Conservation (phyloP, 2,888 invertebrate species). For the Chymomyza procnemis region DNA sequence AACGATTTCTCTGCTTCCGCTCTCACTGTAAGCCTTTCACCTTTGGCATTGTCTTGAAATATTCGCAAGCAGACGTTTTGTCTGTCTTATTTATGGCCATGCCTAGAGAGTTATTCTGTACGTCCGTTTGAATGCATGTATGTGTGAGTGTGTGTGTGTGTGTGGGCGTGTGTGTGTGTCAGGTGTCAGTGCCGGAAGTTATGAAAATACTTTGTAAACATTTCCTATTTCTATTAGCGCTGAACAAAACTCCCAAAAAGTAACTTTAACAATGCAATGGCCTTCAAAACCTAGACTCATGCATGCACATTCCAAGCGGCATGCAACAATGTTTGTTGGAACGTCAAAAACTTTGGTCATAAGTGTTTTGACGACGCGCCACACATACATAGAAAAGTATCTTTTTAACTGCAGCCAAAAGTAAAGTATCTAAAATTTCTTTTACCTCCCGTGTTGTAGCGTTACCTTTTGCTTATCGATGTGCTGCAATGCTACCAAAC, state of each 20-base stretch:
- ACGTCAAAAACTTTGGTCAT: slow-evolving; percentile 60
- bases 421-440: neutral
- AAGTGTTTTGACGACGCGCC: slow-evolving; percentile 54
- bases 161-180: too few species aligned
- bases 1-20: slow-evolving; percentile 22
- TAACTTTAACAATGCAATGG: slow-evolving; percentile 19
- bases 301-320: slow-evolving; percentile 38
- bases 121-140: neutral
- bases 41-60: slow-evolving; percentile 40
- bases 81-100: slow-evolving; percentile 60
- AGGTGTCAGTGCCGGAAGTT: slow-evolving; percentile 77
- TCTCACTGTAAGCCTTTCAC: neutral
- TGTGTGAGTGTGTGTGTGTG: slow-evolving; percentile 18
- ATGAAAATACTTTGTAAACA: slow-evolving; percentile 78
- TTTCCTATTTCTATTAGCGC: slow-evolving; percentile 74
- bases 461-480: slow-evolving; percentile 1
- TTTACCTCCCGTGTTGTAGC: neutral
- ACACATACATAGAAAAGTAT: slow-evolving; percentile 30
- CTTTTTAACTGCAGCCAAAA: neutral
- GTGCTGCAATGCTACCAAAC: neutral
- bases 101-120: slow-evolving; percentile 15
- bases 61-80: slow-evolving; percentile 33
- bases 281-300: slow-evolving; percentile 46
- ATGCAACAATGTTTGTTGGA: slow-evolving; percentile 68
- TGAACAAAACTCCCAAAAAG: slow-evolving; percentile 1